These are phyloP conservation scores for Peromyscus attwateri DNA, from an alignment of 2,797 vertebrate genomes.

Conservation along the genomic window DNA sequence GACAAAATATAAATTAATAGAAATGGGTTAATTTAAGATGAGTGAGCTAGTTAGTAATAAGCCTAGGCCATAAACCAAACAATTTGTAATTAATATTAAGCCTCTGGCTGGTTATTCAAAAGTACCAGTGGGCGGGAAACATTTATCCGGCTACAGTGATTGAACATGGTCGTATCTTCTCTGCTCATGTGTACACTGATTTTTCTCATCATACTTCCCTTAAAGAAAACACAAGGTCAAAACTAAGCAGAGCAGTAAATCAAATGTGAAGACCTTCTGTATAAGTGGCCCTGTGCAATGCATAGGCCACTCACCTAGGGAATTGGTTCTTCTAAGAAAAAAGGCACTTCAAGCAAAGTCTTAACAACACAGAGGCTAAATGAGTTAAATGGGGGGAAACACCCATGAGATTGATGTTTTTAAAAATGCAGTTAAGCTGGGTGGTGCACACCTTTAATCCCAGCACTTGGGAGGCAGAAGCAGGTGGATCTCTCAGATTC, in stretches of 20 bases:
- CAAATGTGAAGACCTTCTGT: background rate
- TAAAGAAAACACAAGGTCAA: conserved; percentile 5
- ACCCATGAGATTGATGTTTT: background rate
- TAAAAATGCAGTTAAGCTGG: background rate
- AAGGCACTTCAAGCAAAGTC: background rate
- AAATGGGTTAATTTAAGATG: too few relatives aligned
- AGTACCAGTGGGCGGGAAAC: too few relatives aligned
- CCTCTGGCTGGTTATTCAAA: too few relatives aligned
- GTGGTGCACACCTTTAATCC: background rate
- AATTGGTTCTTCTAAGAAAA: background rate
- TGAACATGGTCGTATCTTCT: background rate
- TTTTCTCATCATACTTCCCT: background rate
- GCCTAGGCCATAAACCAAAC: too few relatives aligned
- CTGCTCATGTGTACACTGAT: background rate
- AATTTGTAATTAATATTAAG: too few relatives aligned
- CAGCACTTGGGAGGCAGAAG: background rate
- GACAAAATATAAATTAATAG: too few relatives aligned
- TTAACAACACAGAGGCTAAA: background rate
- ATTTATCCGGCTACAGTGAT: too few relatives aligned
- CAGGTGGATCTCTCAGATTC: background rate
- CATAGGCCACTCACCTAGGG: background rate
- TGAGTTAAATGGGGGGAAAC: background rate
- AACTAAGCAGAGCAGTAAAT: background rate
- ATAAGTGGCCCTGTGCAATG: background rate
- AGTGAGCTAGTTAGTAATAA: too few relatives aligned